A percentile compares a stretch with the other conserved stretches of the same genome.
Evolutionary conservation across 2,888 invertebrate species (phyloP).

Genomic region (Ectropis crepuscularia): DNA sequence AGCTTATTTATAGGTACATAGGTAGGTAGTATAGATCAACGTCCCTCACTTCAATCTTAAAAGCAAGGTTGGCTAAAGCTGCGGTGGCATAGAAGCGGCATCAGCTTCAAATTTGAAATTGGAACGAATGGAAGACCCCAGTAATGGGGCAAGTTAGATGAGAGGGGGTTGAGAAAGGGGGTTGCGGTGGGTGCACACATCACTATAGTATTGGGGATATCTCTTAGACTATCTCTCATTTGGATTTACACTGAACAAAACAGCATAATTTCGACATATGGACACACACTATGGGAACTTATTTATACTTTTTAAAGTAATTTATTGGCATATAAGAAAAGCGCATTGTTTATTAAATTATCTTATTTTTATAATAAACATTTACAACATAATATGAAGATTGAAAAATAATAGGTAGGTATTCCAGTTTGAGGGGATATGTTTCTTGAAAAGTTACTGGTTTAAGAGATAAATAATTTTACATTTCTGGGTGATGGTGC

Average conservation of each 20-base stretch:
- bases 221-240: background rate
- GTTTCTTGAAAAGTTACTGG: no score
- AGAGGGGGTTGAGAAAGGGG: conserved; percentile 62
- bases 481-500: no score
- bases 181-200: conserved; percentile 41
- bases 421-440: no score
- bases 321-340: no score
- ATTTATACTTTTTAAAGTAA: no score
- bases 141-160: conserved; percentile 84
- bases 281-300: no score
- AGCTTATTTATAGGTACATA: background rate
- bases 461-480: no score
- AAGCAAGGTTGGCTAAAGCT: conserved; percentile 54
- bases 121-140: conserved; percentile 80
- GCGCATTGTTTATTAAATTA: no score
- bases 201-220: conserved; percentile 8
- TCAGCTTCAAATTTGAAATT: conserved; percentile 83
- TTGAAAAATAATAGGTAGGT: no score
- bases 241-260: background rate
- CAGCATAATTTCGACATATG: no score
- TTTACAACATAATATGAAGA: no score
- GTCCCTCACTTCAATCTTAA: conserved; percentile 50
- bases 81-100: conserved; percentile 75
- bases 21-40: background rate
- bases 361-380: no score